Evolutionary conservation across 2,113 vertebrate genomes (phyloP), one percentile per base, ranked within the genome.

Genomic region (Pteronura brasiliensis): DNA sequence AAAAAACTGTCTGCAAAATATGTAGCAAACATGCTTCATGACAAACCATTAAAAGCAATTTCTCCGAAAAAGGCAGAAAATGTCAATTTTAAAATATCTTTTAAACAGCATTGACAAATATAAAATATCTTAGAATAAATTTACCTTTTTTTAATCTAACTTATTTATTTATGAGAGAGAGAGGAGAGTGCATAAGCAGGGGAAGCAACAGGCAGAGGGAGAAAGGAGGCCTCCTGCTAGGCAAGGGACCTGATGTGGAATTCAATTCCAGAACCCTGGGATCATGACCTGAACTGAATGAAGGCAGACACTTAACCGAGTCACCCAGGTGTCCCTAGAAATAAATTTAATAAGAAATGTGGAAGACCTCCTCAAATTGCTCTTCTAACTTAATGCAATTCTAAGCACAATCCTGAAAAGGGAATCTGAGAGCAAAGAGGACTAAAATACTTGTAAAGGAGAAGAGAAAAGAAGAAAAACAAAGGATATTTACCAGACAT

Each of bases 21-120:
- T 6, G 11, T 39, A 94, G 49, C 17, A 76, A 95, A 69, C 11
- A 25, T 88, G 25, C 23, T 93, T 92, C 77, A 71, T 18, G 25
- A 57, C 39, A 18, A 95, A 79, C 14, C 44, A 83, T 42, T 86
- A 87, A 81, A 95, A 77, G 36, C 36, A 93, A 67, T 81, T 80
- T 92, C 77, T 92, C 85, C 61, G 18, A 74, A 95, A 89, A 7
- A 80, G 18, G 57, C 34, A 96, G 27, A 84, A 96, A 88, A 82
- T n/a, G 8, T 39, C 27, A 3, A 61, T 21, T 18, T 85, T 79
- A 74, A 89, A 85, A 52, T 93, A 71, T 27, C 29, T 59, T 61
- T 89, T 92, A 85, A 61, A 69, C 25, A 88, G 52, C 27, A 88
- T 79, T 2, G 31, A 83, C 39, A 95, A 52, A 67, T 31, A 63